Evolutionary conservation across 1,140 invertebrate species (phyloP).

Genomic region (Heliconius hermathena): DNA sequence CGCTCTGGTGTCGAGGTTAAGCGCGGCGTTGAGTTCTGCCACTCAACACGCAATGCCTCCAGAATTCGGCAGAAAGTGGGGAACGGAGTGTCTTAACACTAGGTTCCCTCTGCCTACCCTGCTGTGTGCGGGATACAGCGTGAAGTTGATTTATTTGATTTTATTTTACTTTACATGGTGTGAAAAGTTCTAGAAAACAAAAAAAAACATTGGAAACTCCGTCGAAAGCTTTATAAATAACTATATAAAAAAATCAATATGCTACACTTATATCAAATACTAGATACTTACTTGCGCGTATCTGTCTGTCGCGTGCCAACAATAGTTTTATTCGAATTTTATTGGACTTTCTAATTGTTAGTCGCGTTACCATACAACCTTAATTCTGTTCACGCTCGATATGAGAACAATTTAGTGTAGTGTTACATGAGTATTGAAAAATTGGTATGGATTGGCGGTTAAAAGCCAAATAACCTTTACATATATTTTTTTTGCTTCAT

Average conservation of each 20-base stretch:
- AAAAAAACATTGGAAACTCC: not conserved
- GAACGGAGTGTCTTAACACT: too few relatives aligned
- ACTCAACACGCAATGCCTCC: too few relatives aligned
- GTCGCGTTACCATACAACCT: conserved; percentile 10
- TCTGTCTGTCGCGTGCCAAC: not conserved
- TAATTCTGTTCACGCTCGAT: conserved; percentile 11
- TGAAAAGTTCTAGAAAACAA: too few relatives aligned
- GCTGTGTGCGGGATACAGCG: too few relatives aligned
- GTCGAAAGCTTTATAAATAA: not conserved
- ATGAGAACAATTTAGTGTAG: conserved; percentile 1
- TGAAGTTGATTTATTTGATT: too few relatives aligned
- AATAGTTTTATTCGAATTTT: not conserved
- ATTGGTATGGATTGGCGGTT: not conserved
- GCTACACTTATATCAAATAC: not conserved
- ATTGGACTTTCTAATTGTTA: conserved; percentile 8
- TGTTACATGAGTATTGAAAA: not conserved
- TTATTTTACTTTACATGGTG: too few relatives aligned
- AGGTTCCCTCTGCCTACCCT: too few relatives aligned
- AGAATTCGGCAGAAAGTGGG: too few relatives aligned
- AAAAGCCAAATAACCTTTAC: not conserved
- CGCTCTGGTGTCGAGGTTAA: too few relatives aligned
- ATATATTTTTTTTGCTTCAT: not conserved
- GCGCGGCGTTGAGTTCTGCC: too few relatives aligned
- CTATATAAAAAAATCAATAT: not conserved
- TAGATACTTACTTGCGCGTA: not conserved